Conservation (phyloP, 2,888 invertebrate genomes). For the Cataglyphis cursor region DNA sequence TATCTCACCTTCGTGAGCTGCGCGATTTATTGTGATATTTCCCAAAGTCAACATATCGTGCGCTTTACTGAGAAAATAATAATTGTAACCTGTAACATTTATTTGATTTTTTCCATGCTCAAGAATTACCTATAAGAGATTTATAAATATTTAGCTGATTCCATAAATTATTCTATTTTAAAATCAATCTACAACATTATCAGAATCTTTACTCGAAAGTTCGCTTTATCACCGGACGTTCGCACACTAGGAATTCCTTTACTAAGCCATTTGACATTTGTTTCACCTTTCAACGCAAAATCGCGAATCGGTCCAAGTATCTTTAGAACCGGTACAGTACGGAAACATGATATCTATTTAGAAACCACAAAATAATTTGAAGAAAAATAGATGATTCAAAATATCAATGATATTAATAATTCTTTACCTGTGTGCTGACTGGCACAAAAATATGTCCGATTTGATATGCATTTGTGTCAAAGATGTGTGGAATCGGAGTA, state of each 20-base stretch:
- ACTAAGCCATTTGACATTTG: slow-evolving; percentile 69
- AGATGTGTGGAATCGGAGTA: slow-evolving; percentile 73
- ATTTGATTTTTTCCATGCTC: slow-evolving; percentile 62
- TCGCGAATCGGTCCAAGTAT: slow-evolving; percentile 78
- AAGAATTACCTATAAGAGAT: slow-evolving; percentile 55
- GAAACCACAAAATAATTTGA: background rate
- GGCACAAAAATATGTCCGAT: slow-evolving; percentile 80
- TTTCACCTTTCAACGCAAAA: slow-evolving; percentile 61
- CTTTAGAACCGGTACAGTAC: slow-evolving; percentile 56
- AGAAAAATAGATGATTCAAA: background rate
- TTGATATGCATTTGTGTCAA: slow-evolving; percentile 77
- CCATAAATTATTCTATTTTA: background rate
- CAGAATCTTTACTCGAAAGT: slow-evolving; percentile 71
- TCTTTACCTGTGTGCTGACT: slow-evolving; percentile 42
- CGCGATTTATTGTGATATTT: slow-evolving; percentile 77
- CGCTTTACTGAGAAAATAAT: slow-evolving; percentile 72
- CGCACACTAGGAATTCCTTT: slow-evolving; percentile 67
- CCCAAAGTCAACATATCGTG: slow-evolving; percentile 66
- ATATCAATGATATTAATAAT: background rate
- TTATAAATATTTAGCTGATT: background rate
- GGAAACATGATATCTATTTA: slow-evolving; percentile 63
- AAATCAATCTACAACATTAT: background rate
- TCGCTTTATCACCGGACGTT: slow-evolving; percentile 62
- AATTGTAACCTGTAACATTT: slow-evolving; percentile 71
- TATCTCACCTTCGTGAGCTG: slow-evolving; percentile 76